Percentiles rank a stretch among this genome's conserved stretches.
These are phyloP conservation scores for Anas georgica DNA, from an alignment of 2,797 vertebrate species.

Conservation along the genomic window DNA sequence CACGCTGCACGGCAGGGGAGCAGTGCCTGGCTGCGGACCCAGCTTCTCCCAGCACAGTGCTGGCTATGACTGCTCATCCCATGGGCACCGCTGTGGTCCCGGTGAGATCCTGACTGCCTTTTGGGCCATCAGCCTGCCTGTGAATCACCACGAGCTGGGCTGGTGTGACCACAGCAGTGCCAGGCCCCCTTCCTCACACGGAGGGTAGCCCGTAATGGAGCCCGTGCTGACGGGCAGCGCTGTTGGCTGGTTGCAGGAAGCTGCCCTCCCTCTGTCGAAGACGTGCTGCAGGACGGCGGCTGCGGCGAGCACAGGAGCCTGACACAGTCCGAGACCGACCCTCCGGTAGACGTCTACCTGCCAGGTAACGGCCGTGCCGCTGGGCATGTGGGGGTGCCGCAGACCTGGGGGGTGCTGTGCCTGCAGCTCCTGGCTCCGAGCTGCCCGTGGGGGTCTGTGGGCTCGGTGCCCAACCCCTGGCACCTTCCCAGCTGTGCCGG, in stretches of 20 bases:
- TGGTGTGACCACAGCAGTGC: rapidly evolving
- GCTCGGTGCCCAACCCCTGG: rapidly evolving
- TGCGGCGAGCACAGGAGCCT: constrained; percentile 83
- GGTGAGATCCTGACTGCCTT: neutral
- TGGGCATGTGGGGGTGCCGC: rapidly evolving
- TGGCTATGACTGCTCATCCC: neutral
- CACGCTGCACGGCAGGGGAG: neutral
- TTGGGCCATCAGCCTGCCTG: rapidly evolving
- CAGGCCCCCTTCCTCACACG: rapidly evolving
- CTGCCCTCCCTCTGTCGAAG: constrained; percentile 81
- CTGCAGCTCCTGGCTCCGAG: rapidly evolving
- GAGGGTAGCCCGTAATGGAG: rapidly evolving
- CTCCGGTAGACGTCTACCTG: constrained; percentile 83
- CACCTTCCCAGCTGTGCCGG: rapidly evolving
- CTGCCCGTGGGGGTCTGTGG: rapidly evolving
- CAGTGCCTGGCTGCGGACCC: neutral
- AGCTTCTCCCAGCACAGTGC: neutral
- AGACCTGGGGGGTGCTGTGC: neutral
- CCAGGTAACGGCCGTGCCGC: constrained; percentile 77
- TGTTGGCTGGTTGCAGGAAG: constrained; percentile 75
- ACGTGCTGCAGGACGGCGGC: constrained; percentile 87
- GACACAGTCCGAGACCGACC: constrained; percentile 82
- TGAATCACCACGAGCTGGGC: neutral
- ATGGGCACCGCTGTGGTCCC: neutral
- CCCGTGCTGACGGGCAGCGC: neutral